Evolutionary conservation across 1,140 invertebrate genomes (phyloP).

Genomic region (Mya arenaria): DNA sequence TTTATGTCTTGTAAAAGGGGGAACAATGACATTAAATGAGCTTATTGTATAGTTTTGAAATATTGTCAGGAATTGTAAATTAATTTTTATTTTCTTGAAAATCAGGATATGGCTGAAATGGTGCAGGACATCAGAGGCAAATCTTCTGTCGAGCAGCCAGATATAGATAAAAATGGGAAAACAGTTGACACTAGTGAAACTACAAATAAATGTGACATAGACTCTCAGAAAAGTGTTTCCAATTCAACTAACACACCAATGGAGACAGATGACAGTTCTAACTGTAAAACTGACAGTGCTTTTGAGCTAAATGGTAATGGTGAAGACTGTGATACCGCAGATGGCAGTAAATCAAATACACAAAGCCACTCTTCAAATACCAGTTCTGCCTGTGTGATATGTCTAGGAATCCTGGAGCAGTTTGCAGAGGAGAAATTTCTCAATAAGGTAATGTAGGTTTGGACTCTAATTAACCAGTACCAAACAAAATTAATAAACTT

Average conservation of each 20-base stretch:
- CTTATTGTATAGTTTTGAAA: no score
- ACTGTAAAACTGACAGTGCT: not conserved
- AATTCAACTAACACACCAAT: not conserved
- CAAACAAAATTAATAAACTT: not conserved
- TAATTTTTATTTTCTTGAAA: no score
- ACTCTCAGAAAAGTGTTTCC: not conserved
- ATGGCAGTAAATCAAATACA: no score
- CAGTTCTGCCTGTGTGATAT: constrained; percentile 53
- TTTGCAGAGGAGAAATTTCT: constrained; percentile 62
- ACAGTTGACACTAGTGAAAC: not conserved
- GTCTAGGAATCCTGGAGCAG: constrained; percentile 70
- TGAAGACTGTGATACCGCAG: not conserved
- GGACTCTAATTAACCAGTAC: not conserved
- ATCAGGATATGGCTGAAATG: not conserved
- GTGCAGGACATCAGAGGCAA: not conserved
- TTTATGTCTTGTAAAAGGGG: no score
- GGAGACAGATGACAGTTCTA: not conserved
- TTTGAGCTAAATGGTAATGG: not conserved
- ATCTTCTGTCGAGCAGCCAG: not conserved
- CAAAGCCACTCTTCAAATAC: no score
- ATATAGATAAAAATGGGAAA: not conserved
- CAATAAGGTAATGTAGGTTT: constrained; percentile 46
- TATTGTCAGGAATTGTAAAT: no score
- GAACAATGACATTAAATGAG: no score
- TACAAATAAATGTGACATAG: not conserved